Percentiles rank a stretch among this genome's conserved stretches.
Conservation (phyloP, 2,797 vertebrate species). For the Acanthopagrus latus region DNA sequence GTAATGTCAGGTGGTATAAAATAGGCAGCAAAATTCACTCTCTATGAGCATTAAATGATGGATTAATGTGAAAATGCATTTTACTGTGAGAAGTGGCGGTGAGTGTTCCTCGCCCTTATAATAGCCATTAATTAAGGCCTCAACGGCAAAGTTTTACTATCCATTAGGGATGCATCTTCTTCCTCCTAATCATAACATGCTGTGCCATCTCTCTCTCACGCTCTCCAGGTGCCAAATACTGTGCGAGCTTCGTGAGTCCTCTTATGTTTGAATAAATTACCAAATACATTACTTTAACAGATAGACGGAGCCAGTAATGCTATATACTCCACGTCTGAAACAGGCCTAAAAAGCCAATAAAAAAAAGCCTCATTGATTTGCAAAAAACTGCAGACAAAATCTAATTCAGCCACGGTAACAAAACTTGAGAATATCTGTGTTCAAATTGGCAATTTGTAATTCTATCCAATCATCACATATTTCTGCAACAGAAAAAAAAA, state of each 20-base stretch:
- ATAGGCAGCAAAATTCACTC: not conserved
- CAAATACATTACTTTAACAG: not conserved
- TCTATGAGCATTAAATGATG: slow-evolving; percentile 12
- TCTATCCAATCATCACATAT: not conserved
- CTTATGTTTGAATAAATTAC: slow-evolving; percentile 1
- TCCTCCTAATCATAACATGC: slow-evolving; percentile 7
- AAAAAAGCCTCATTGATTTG: slow-evolving; percentile 2
- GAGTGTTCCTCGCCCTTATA: not conserved
- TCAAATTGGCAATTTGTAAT: not conserved
- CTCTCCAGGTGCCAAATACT: not conserved
- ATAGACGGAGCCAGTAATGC: not conserved
- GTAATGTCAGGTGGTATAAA: slow-evolving; percentile 1
- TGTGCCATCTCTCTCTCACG: not conserved
- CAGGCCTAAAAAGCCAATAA: not conserved
- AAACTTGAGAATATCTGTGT: not conserved
- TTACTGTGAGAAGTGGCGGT: slow-evolving; percentile 5
- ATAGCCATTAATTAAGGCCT: slow-evolving; percentile 30
- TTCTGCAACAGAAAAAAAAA: not conserved
- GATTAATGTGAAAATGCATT: slow-evolving; percentile 1
- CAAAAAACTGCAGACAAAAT: not conserved
- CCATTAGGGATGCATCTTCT: slow-evolving; percentile 16
- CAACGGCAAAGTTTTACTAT: slow-evolving; percentile 7
- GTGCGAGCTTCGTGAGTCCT: too few species aligned
- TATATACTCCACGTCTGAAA: not conserved
- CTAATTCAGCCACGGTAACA: not conserved